Base-by-base conservation (phyloP, 2,113 vertebrate species). In the Actenoides lindsayi region DNA sequence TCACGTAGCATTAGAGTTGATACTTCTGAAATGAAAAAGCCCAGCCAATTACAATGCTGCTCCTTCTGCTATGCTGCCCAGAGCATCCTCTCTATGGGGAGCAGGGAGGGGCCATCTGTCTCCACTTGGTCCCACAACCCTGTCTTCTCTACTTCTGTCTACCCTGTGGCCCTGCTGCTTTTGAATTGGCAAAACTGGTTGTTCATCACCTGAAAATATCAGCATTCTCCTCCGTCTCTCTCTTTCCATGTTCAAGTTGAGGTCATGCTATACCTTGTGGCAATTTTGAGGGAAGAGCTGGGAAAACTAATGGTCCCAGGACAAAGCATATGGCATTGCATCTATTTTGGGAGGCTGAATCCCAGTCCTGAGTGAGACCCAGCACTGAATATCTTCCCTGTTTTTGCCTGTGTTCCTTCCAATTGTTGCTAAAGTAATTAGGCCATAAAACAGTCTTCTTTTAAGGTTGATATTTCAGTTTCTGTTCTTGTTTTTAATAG, bases 71-170 rank as follows among this genome's bases (percentile, higher is more conserved):
- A 9, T 2, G 0, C 30, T 62, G 14, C 14, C 20, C 41, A 81
- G 56, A 74, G 13, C n/a, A 37, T 84, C 33, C 13, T 5, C 30
- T 74, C 56, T 74, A 44, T 0, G 0, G 5, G 31, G 19, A 85
- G 23, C 16, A 25, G 23, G 14, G 6, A 23, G 11, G 11, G 33
- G 13, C 6, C 51, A 12, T 42, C 39, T 28, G 11, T 67, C 13
- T 71, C n/a, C 35, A 19, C 42, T 50, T 59, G 51, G 16, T 8
- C 31, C 21, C 33, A 20, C 70, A 62, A 8, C 20, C 18, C 41
- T 54, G 39, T 48, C 59, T 74, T 6, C 39, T 64, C 37, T 94
- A 18, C 48, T 81, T 20, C 60, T 90, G 65, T 18, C 21, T 59
- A 11, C 16, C 12, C 16, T 35, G 9, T 0, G 6, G 13, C 28